Evolutionary conservation across 2,113 vertebrate species (phyloP).

Genomic region (Pygathrix nemaeus): DNA sequence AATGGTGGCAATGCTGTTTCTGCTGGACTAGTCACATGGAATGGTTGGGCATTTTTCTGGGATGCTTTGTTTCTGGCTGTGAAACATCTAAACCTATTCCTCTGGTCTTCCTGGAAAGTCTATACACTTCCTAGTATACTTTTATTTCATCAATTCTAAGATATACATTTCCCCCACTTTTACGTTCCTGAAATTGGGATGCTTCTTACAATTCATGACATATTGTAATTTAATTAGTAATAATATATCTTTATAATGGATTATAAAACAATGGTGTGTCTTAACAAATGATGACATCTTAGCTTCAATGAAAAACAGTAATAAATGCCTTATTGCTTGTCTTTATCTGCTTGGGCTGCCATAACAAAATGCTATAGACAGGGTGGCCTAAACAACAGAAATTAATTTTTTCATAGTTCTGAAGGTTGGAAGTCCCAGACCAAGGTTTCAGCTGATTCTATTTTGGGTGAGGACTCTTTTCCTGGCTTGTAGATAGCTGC

Average conservation of each 20-base stretch:
- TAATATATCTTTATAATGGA: not conserved
- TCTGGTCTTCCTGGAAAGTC: not conserved
- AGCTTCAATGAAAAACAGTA: not conserved
- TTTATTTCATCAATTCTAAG: not conserved
- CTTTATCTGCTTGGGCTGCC: not conserved
- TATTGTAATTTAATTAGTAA: not conserved
- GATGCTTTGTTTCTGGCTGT: not conserved
- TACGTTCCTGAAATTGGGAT: not conserved
- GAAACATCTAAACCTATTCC: not conserved
- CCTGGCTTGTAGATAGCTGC: not conserved
- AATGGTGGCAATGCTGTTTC: not conserved
- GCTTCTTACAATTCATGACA: not conserved
- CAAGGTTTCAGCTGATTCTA: not conserved
- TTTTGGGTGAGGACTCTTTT: not conserved
- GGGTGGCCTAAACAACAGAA: not conserved
- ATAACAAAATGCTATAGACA: not conserved
- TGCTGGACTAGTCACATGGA: not conserved
- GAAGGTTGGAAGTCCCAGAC: not conserved
- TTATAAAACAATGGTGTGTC: not conserved
- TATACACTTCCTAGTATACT: not conserved
- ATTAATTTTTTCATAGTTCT: not conserved
- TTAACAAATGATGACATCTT: not conserved
- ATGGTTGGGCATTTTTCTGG: not conserved
- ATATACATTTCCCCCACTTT: not conserved
- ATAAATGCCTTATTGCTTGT: not conserved